A percentile compares a stretch with the other conserved stretches of the same genome.
phyloP scores from a whole-genome alignment of 2,797 vertebrate species.

The Mallotus villosus region DNA sequence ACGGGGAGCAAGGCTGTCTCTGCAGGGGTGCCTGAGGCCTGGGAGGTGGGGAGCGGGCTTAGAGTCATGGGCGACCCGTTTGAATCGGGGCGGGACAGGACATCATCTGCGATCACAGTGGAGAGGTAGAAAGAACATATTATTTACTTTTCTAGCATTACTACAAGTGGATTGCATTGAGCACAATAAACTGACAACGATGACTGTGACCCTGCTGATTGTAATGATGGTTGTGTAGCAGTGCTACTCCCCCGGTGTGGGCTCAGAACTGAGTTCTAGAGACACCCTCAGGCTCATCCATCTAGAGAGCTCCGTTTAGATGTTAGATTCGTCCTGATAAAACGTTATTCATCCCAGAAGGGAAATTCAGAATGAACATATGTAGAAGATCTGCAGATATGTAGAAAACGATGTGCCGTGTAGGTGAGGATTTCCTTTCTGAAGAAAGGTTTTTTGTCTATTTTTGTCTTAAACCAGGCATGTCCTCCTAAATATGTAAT shows the following conservation, averaged over 20 bases:
- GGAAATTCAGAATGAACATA: too few relatives aligned
- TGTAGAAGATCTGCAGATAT: too few relatives aligned
- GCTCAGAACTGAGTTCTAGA: neutral
- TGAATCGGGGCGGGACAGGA: constrained; percentile 44
- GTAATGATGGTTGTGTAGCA: neutral
- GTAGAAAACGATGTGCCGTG: too few relatives aligned
- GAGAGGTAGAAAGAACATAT: constrained; percentile 5
- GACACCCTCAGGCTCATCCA: constrained; percentile 14
- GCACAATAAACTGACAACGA: neutral
- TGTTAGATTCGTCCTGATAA: too few relatives aligned
- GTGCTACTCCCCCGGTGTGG: constrained; percentile 1
- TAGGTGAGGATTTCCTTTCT: too few relatives aligned
- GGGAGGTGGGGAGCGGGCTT: constrained; percentile 37
- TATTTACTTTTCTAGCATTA: constrained; percentile 24
- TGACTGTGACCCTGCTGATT: neutral
- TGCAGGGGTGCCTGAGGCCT: constrained; percentile 38
- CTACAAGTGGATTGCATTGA: neutral
- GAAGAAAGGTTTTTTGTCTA: too few relatives aligned
- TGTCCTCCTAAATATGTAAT: too few relatives aligned
- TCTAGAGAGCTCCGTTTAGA: constrained; percentile 2
- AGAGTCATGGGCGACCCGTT: constrained; percentile 55
- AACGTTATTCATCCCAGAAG: too few relatives aligned
- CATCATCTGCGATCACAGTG: constrained; percentile 63
- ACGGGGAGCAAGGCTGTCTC: constrained; percentile 44
- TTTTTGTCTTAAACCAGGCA: too few relatives aligned